Conservation (phyloP, 2,113 vertebrate genomes). For the Neolamprologus modestus region DNA sequence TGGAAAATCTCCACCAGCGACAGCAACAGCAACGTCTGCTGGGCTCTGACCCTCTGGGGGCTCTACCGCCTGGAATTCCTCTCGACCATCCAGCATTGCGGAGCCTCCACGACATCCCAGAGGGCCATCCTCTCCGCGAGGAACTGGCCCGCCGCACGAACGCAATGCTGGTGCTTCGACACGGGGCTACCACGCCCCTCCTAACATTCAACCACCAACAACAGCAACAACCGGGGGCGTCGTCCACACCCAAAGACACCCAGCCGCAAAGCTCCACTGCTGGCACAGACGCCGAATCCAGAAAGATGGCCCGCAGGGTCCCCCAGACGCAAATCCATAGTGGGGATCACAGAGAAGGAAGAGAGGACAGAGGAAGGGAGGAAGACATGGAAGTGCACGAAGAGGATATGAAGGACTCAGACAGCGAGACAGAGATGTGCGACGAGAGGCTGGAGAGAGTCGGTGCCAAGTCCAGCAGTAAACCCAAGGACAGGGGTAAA, state of each 20-base stretch:
- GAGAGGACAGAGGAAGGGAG: conserved; percentile 52
- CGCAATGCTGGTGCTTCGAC: conserved; percentile 88
- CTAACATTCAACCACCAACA: conserved; percentile 81
- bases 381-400: conserved; percentile 61
- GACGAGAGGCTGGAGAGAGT: conserved; percentile 72
- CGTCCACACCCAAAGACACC: conserved; percentile 71
- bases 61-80: conserved; percentile 75
- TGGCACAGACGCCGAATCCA: conserved; percentile 19
- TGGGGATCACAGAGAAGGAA: conserved; percentile 55
- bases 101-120: conserved; percentile 80
- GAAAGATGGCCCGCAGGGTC: conserved; percentile 61
- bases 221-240: conserved; percentile 63
- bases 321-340: conserved; percentile 37
- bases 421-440: conserved; percentile 78
- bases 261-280: conserved; percentile 33
- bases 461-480: conserved; percentile 56
- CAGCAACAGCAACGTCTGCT: conserved; percentile 81
- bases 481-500: conserved; percentile 68
- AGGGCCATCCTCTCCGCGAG: conserved; percentile 82
- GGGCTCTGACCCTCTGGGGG: conserved; percentile 72
- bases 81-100: conserved; percentile 83
- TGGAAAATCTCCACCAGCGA: conserved; percentile 81
- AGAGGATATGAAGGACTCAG: conserved; percentile 87
- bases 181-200: conserved; percentile 77
- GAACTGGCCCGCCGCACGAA: conserved; percentile 81